phyloP scores from a whole-genome alignment of 2,888 invertebrate genomes.

The Caenorhabditis afra region DNA sequence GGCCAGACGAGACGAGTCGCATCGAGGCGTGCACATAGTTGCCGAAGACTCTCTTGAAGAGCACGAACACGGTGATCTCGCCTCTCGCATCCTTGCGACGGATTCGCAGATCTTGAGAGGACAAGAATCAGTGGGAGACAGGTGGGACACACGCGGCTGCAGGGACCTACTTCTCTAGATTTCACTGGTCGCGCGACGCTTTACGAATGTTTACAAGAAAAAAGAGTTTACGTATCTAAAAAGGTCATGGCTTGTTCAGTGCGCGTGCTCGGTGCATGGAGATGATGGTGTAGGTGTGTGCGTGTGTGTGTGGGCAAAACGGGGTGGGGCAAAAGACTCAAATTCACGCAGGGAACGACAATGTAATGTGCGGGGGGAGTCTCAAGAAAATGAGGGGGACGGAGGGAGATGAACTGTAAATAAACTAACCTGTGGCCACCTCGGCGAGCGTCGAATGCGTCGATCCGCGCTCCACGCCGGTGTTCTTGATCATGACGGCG shows the following conservation, averaged over 20 bases:
- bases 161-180: constrained; percentile 10
- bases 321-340: constrained; percentile 21
- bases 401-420: constrained; percentile 15
- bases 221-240: constrained; percentile 42
- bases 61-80: constrained; percentile 61
- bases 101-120: constrained; percentile 60
- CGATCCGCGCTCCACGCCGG: constrained; percentile 69
- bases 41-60: constrained; percentile 62
- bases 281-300: constrained; percentile 42
- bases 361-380: constrained; percentile 37
- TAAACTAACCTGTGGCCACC: constrained; percentile 73
- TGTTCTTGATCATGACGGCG: constrained; percentile 77
- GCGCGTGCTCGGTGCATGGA: constrained; percentile 61
- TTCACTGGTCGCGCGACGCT: constrained; percentile 45
- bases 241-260: constrained; percentile 26
- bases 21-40: constrained; percentile 60
- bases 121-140: constrained; percentile 20
- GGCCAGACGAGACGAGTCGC: constrained; percentile 40
- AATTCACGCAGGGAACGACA: constrained; percentile 40
- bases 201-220: constrained; percentile 14
- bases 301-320: constrained; percentile 31
- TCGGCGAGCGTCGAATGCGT: constrained; percentile 69
- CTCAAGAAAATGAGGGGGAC: constrained; percentile 7
- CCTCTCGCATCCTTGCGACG: constrained; percentile 60
- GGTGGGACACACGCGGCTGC: constrained; percentile 25